Evolutionary conservation across 2,797 vertebrate genomes (phyloP), one percentile per base, ranked within the genome.

Genomic region (Cynopterus sphinx): DNA sequence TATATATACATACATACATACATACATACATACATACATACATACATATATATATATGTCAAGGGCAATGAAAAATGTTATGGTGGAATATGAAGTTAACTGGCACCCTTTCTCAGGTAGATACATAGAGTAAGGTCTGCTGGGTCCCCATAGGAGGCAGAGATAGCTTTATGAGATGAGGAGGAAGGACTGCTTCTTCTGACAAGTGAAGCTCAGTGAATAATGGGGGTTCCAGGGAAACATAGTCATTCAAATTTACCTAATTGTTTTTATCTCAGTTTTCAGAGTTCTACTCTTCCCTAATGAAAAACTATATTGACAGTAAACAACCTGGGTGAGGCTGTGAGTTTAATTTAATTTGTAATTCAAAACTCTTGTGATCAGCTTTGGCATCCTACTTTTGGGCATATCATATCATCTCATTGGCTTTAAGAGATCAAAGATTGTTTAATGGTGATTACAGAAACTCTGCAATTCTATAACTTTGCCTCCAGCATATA

Each of bases 401-500:
- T 92, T 82, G 86, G 55, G 91, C 21, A 74, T n/a, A 31, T 75
- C 31, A 39, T 73, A 43, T 67, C 10, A 17, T 21, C 12, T 49
- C 13, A 41, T 43, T 86, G 59, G 10, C 43, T 91, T 95, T 90
- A 63, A 96, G 77, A 90, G 46, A 94, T 81, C 82, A 71, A 49
- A 90, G 67, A 65, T 46, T 79, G 17, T 86, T 53, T 89, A 36
- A 81, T 36, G 75, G 49, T 3, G 71, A 36, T 92, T 94, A 73
- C 26, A 75, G 17, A 81, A 87, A 67, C 6, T 84, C 70, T 94
- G n/a, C 57, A 83, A 46, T 43, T 11, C 11, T 86, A 21, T 83
- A 73, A 94, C 87, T 94, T 92, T 82, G 73, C 5, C 9, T 74
- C 41, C 21, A 90, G 36, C 12, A 87, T 94, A 74, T 26, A 78